Evolutionary conservation across 2,797 vertebrate species (phyloP).

Genomic region (Columba guinea): DNA sequence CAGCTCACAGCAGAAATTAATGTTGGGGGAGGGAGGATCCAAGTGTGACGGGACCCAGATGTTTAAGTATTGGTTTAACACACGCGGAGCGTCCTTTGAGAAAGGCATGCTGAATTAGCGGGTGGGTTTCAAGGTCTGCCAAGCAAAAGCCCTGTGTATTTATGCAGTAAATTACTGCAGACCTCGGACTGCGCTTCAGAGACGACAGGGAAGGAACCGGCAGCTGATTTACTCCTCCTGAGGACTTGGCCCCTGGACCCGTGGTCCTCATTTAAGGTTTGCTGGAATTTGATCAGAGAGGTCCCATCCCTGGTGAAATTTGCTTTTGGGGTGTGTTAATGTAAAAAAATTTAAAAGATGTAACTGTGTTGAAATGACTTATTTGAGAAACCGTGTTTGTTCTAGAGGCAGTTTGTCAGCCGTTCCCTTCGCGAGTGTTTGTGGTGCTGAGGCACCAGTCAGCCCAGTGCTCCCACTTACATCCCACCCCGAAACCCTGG

Average conservation of each 20-base stretch:
- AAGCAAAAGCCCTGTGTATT: background rate
- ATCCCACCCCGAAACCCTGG: background rate
- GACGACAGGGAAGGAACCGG: background rate
- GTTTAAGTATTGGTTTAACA: background rate
- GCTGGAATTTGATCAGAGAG: background rate
- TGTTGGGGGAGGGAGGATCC: background rate
- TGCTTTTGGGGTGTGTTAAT: slow-evolving; percentile 17
- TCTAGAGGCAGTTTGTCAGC: background rate
- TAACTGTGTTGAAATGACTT: background rate
- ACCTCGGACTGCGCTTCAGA: fast-evolving
- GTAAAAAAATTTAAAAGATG: background rate
- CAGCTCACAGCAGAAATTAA: background rate
- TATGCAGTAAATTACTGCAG: background rate
- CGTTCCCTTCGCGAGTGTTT: background rate
- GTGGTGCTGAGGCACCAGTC: background rate
- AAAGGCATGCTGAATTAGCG: background rate
- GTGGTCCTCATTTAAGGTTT: background rate
- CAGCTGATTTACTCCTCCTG: background rate
- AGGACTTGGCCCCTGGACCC: background rate
- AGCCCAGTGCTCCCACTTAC: fast-evolving
- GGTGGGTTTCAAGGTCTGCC: background rate
- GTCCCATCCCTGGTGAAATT: background rate
- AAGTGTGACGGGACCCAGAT: background rate
- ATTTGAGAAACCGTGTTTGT: background rate
- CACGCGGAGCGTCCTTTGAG: background rate